Base-by-base conservation (phyloP, 2,113 vertebrate species). In the Anoplopoma fimbria region DNA sequence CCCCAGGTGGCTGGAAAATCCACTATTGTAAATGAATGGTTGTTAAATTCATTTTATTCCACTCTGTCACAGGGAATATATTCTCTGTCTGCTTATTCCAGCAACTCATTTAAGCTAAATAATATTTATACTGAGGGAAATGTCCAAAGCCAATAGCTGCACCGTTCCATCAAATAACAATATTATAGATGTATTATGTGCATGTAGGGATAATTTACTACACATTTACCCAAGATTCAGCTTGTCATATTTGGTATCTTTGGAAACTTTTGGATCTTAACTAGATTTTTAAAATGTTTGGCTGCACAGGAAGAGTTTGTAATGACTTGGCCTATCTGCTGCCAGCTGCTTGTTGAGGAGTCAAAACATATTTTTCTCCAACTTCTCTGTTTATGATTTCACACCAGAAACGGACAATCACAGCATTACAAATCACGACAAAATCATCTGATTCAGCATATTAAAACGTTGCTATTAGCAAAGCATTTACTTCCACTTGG, bases 371-470 rank as follows among this genome's bases (percentile, higher is more conserved):
- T 12, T 14, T n/a, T 47, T 14, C 33, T 42, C 2, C 13, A 60
- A 31, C 60, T 82, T 74, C 40, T 61, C 47, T 67, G 34, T 71
- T 77, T 77, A 38, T 47, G 2, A 67, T 79, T 75, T 67, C 9
- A 10, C n/a, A 60, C 8, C 23, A 51, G 27, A 67, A 15, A 23
- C 23, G 49, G 1, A 77, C 75, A 72, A 42, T 65, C 27, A 27
- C 8, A 27, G 6, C 0, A 1, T 49, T 14, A 69, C 36, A 69
- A 53, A 63, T 57, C 49, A 60, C 58, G 15, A 19, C 25, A 17
- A 21, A 83, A 72, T 79, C 2, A 29, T 49, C 80, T 29, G 75
- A 76, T 58, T 61, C 89, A 81, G 81, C 85, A 81, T 14, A 53
- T 67, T 4, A n/a, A 49, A 49, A 63, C 14, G 4, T 42, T n/a